phyloP scores from a whole-genome alignment of 2,888 invertebrate genomes.

The Horisme vitalbata region DNA sequence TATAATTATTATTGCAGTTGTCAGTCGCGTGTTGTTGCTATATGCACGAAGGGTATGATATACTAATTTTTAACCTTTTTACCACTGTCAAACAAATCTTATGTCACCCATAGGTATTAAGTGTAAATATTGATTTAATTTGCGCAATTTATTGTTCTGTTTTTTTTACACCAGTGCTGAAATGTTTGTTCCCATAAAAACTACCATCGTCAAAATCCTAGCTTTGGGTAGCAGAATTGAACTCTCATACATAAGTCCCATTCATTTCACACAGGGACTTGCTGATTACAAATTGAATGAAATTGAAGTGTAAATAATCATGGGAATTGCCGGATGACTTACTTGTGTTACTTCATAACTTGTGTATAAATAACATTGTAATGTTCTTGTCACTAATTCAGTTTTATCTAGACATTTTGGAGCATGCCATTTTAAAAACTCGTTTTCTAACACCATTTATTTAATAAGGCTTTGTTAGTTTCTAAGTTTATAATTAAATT shows the following conservation, averaged over 20 bases:
- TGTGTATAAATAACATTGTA: conserved; percentile 47
- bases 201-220: not conserved
- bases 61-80: conserved; percentile 27
- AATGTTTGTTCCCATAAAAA: not conserved
- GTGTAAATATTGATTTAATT: not conserved
- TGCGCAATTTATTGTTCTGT: not conserved
- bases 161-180: not conserved
- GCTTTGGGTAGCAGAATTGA: conserved; percentile 18
- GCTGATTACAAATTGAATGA: conserved; percentile 1
- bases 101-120: too few species aligned
- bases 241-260: conserved; percentile 12
- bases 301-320: conserved; percentile 38
- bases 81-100: not conserved
- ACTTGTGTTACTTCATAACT: too few species aligned
- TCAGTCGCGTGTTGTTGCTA: conserved; percentile 33
- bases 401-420: conserved; percentile 39
- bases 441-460: not conserved
- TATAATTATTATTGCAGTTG: too few species aligned
- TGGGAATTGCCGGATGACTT: not conserved
- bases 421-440: conserved; percentile 41
- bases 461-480: not conserved
- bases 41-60: conserved; percentile 37
- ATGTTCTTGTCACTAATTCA: conserved; percentile 59
- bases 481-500: not conserved
- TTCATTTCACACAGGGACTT: conserved; percentile 26